Conservation (phyloP, 30 jellyfish, hydroid and myxozoan species). For the Clytia hemisphaerica region DNA sequence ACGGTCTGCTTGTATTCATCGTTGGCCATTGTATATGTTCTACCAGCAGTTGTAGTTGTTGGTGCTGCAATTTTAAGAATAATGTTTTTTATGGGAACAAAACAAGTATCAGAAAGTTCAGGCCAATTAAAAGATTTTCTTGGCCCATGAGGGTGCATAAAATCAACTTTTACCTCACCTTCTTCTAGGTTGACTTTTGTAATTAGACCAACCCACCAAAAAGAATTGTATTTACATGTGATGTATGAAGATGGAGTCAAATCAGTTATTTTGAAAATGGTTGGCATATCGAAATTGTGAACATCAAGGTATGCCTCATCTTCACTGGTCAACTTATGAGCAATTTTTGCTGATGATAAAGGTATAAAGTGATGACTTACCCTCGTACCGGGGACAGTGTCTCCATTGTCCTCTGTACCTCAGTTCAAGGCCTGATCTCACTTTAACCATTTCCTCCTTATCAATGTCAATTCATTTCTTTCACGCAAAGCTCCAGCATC, state of each 20-base stretch:
- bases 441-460: conserved; percentile 13
- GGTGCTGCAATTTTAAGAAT: no score
- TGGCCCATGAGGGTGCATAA: conserved; percentile 52
- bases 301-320: conserved; percentile 23
- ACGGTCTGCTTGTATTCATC: no score
- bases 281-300: no score
- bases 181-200: neutral
- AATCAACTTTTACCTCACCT: conserved; percentile 19
- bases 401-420: conserved; percentile 10
- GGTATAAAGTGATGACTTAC: conserved; percentile 38
- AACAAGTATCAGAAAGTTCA: conserved; percentile 21
- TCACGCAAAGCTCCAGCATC: conserved; percentile 30
- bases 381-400: conserved; percentile 49
- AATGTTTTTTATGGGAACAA: no score
- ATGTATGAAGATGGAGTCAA: no score
- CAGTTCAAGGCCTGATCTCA: neutral
- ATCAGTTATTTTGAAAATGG: no score
- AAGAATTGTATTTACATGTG: conserved; percentile 23
- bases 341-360: conserved; percentile 23
- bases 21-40: no score
- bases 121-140: conserved; percentile 36
- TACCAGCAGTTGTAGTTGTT: no score
- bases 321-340: conserved; percentile 8
- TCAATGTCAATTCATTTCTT: conserved; percentile 20
- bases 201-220: conserved; percentile 24